Conservation (phyloP, 2,113 vertebrate genomes). For the Podilymbus podiceps region DNA sequence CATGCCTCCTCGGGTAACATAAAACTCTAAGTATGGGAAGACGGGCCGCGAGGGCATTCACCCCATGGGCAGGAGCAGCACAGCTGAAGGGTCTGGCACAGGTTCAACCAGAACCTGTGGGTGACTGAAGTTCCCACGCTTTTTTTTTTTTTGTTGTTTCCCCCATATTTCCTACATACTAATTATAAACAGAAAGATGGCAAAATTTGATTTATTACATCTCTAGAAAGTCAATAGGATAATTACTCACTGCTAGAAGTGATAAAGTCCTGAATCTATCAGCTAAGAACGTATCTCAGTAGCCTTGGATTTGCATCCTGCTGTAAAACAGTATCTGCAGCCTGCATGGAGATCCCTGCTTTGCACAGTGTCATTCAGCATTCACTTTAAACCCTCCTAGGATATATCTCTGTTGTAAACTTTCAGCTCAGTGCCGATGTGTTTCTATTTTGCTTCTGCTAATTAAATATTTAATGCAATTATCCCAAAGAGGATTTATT, state of each 20-base stretch:
- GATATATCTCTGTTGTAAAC: not conserved
- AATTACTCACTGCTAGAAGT: not conserved
- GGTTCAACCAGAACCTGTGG: not conserved
- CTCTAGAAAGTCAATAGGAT: not conserved
- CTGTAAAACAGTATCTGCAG: not conserved
- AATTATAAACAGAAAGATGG: not conserved
- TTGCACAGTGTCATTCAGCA: not conserved
- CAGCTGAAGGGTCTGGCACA: not conserved
- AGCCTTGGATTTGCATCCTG: not conserved
- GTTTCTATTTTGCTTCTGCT: not conserved
- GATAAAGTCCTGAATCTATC: not conserved
- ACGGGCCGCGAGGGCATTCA: not conserved
- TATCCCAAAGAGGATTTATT: not conserved
- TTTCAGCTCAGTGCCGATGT: not conserved
- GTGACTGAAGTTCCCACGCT: not conserved
- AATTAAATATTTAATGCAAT: not conserved
- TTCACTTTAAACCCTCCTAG: not conserved
- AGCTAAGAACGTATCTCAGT: not conserved
- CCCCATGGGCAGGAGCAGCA: not conserved
- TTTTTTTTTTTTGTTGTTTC: not conserved
- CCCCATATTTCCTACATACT: not conserved
- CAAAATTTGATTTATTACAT: not conserved
- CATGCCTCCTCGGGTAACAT: not conserved
- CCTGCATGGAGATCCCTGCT: not conserved
- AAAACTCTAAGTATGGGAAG: not conserved